phyloP scores from a whole-genome alignment of 2,888 invertebrate genomes.

The Caenorhabditis sulstoni region DNA sequence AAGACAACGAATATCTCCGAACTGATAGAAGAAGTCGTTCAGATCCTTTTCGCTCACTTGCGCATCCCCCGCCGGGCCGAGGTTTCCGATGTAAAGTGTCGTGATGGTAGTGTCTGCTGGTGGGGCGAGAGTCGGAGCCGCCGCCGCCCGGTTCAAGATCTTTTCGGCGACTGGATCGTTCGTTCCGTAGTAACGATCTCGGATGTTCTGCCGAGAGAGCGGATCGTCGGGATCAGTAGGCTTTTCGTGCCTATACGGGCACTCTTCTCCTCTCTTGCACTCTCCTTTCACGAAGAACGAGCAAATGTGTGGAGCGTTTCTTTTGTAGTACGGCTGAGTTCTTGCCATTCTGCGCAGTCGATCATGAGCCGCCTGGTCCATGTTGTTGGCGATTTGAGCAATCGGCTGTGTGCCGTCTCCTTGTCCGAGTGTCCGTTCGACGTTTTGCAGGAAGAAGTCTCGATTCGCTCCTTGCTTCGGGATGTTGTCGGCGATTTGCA shows the following conservation, averaged over 20 bases:
- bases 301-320: slow-evolving; percentile 95
- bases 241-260: slow-evolving; percentile 94
- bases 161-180: slow-evolving; percentile 98
- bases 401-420: slow-evolving; percentile 82
- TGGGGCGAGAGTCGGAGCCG: slow-evolving; percentile 92
- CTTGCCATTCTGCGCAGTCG: slow-evolving; percentile 85
- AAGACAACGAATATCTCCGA: slow-evolving; percentile 95
- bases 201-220: slow-evolving; percentile 94
- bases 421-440: slow-evolving; percentile 80
- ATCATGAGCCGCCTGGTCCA: slow-evolving; percentile 64
- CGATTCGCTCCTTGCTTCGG: slow-evolving; percentile 95
- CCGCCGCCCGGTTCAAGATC: slow-evolving; percentile 87
- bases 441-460: slow-evolving; percentile 83
- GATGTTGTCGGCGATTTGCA: slow-evolving; percentile 91
- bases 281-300: slow-evolving; percentile 99
- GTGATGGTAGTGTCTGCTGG: slow-evolving; percentile 97
- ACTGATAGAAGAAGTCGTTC: slow-evolving; percentile 95
- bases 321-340: slow-evolving; percentile 94
- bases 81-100: slow-evolving; percentile 96
- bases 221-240: slow-evolving; percentile 98
- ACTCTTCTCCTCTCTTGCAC: slow-evolving; percentile 95
- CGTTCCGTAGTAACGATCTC: slow-evolving; percentile 92
- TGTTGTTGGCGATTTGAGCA: slow-evolving; percentile 82
- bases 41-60: slow-evolving; percentile 91
- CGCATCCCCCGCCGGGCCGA: slow-evolving; percentile 85